phyloP scores from a whole-genome alignment of 1,140 invertebrate genomes.

The Achroia grisella region DNA sequence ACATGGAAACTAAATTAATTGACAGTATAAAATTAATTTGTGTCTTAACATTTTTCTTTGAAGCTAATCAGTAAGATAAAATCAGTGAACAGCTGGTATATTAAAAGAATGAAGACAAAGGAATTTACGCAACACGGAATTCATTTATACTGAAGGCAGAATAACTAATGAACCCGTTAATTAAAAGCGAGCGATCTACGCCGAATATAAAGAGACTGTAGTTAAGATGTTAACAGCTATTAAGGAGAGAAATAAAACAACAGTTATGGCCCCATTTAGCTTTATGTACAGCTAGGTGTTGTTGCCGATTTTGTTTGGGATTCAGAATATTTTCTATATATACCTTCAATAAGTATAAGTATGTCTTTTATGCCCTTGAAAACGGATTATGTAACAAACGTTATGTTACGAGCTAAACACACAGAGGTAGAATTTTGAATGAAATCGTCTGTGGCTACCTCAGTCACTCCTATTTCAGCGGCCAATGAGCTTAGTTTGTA shows the following conservation, averaged over 20 bases:
- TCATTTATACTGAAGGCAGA: conserved; percentile 22
- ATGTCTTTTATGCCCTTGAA: too few relatives aligned
- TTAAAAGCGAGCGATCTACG: conserved; percentile 36
- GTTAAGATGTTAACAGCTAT: conserved; percentile 31
- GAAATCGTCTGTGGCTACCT: too few relatives aligned
- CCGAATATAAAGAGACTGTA: conserved; percentile 33
- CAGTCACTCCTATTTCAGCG: too few relatives aligned
- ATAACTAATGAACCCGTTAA: conserved; percentile 40
- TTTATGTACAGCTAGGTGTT: background rate
- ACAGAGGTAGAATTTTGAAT: too few relatives aligned
- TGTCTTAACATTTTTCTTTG: background rate
- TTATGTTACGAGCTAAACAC: too few relatives aligned
- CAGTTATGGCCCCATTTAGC: conserved; percentile 3
- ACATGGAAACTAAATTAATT: too few relatives aligned
- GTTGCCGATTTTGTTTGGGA: too few relatives aligned
- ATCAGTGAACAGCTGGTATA: conserved; percentile 1
- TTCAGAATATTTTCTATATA: too few relatives aligned
- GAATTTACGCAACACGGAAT: background rate
- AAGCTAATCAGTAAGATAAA: background rate
- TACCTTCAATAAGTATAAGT: too few relatives aligned
- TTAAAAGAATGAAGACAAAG: conserved; percentile 3
- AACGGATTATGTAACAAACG: too few relatives aligned
- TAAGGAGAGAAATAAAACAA: conserved; percentile 23
- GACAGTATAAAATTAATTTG: background rate
- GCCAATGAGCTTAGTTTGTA: too few relatives aligned